These are phyloP conservation scores for Euphonia xanthogaster DNA, from an alignment of 2,797 vertebrate genomes.

Conservation along the genomic window DNA sequence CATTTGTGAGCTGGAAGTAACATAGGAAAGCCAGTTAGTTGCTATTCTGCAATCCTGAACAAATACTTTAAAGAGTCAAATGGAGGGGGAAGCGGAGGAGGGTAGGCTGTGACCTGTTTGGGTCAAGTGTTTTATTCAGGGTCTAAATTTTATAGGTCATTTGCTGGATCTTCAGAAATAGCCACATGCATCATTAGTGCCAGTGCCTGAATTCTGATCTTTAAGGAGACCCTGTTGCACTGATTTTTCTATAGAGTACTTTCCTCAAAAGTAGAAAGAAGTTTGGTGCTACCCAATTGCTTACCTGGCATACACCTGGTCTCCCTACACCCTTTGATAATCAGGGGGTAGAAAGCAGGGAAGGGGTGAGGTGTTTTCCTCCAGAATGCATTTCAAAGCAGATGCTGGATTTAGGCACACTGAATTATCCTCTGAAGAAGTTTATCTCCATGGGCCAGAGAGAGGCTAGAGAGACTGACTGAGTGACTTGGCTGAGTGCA, in stretches of 20 bases:
- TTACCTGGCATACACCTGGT: not conserved
- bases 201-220: not conserved
- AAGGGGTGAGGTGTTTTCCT: not conserved
- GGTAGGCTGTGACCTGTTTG: not conserved
- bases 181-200: not conserved
- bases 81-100: fast-evolving
- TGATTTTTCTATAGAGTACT: not conserved
- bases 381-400: not conserved
- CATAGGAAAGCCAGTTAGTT: not conserved
- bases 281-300: not conserved
- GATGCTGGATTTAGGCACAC: not conserved
- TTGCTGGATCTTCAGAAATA: not conserved
- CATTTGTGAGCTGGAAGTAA: not conserved
- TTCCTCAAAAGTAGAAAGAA: not conserved
- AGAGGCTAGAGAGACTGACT: not conserved
- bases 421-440: not conserved
- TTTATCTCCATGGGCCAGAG: not conserved
- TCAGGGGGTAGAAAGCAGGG: fast-evolving
- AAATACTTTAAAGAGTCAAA: not conserved
- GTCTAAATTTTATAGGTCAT: not conserved
- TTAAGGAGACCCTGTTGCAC: not conserved
- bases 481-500: not conserved
- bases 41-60: not conserved
- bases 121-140: not conserved
- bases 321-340: not conserved